Base-by-base conservation (phyloP, 2,888 invertebrate genomes). In the Ochlodes sylvanus region DNA sequence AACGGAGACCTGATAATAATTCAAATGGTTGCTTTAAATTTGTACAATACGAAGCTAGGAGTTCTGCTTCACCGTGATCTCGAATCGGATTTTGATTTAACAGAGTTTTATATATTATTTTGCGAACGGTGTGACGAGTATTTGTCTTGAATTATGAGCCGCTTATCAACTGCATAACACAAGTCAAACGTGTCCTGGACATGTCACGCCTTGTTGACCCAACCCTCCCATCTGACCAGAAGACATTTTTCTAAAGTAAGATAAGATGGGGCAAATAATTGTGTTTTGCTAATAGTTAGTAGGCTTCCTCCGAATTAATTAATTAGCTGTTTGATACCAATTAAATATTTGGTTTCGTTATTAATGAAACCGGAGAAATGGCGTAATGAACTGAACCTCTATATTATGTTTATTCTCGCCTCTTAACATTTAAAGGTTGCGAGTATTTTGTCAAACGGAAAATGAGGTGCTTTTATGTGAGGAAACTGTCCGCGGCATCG, bases 11-110 rank as follows among this genome's bases (percentile, higher is more conserved):
- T 88, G 86, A 87, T 80, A 77, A 82, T 79, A 78, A 85, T 85
- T 87, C 79, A 88, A 85, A 85, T 76, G 73, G 73, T 87, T 91
- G 88, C 88, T 90, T 90, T 90, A 89, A 88, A 85, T 79, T 82
- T 79, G 80, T 80, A 90, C 83, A 89, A 91, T 83, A 88, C 75
- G 81, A 80, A 88, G 90, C 87, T 87, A 78, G 83, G 85, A 79
- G 88, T 71, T 79, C 81, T 90, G 74, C 90, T 89, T 87, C 77
- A 78, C 83, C 78, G 83, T 91, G 92, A 92, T 92, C 92, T 92
- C 92, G 88, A 90, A 89, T 89, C 84, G 82, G 84, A 86, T 86
- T 84, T 84, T 76, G 80, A 83, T 84, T 84, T 76, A 75, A 79
- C 79, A 83, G 74, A 80, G 71, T 73, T 71, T 76, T 4, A 73